These are phyloP conservation scores for Callipepla squamata DNA, from an alignment of 2,113 vertebrate species.

Conservation along the genomic window DNA sequence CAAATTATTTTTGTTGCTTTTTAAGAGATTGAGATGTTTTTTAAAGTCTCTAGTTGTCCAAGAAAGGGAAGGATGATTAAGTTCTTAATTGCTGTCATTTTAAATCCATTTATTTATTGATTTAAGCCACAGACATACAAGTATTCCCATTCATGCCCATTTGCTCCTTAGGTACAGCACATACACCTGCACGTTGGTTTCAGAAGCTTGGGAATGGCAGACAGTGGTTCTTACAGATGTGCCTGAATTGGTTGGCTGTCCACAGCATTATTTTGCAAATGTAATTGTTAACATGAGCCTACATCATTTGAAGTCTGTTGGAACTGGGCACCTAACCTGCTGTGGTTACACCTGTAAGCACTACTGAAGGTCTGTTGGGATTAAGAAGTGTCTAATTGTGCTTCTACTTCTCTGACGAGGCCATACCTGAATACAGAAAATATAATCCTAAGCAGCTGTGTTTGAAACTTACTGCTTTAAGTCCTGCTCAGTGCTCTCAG, in stretches of 20 bases:
- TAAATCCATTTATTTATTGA: neutral
- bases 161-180: neutral
- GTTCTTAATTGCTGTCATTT: neutral
- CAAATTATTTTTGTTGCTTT: neutral
- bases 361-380: neutral
- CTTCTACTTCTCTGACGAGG: neutral
- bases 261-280: accelerated
- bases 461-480: neutral
- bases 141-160: neutral
- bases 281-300: accelerated
- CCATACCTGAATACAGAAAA: neutral
- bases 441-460: accelerated
- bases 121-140: neutral
- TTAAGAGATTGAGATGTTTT: neutral
- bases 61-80: neutral
- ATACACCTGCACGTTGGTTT: accelerated
- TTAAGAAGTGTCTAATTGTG: neutral
- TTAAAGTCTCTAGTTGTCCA: neutral
- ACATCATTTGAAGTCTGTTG: accelerated
- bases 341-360: neutral
- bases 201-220: accelerated
- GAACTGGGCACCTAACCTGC: neutral
- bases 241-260: neutral
- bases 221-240: neutral
- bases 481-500: neutral